Base-by-base conservation (phyloP, 2,888 invertebrate genomes). In the Lasiommata megera region DNA sequence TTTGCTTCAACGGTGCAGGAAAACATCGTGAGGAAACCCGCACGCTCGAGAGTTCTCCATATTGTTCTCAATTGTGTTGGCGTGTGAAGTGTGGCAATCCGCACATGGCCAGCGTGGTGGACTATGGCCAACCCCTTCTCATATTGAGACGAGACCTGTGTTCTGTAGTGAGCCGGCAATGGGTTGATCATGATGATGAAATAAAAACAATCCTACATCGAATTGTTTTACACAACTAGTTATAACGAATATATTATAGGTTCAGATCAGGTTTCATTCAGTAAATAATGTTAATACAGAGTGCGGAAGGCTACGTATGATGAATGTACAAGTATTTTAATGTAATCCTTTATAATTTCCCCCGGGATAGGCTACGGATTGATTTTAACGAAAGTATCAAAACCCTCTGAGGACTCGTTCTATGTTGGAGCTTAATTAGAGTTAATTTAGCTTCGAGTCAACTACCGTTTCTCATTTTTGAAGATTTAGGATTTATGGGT, bases 271-370 rank as follows among this genome's bases (percentile, higher is more conserved):
- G 41, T 16, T 38, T 3, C 8, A 14, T 17, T 0, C 17, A 41
- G n/a, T 11, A 6, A 43, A 43, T 40, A 17, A 17, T 17, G 16
- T 9, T 1, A 37, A 12, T 37, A 14, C 28, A 5, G 14, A 16
- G 3, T 41, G 11, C 11, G 36, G 29, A 17, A 43, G 9, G 44
- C 34, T 43, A 51, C 37, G 40, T 40, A 29, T 40, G 48, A 56
- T 56, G 43, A 55, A 53, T 60, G n/a, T 50, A 56, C 16, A 55
- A 50, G 44, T 56, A 55, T 56, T 58, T 56, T 59, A 63, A 67
- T 64, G 60, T 63, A 66, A 67, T 64, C 65, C 65, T 62, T 60
- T 63, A 57, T 71, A 69, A 74, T 74, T 76, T 74, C 74, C 72
- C 72, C 14, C 8, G 71, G 11, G 70, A 48, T 23, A 11, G 28